Evolutionary conservation across 2,888 invertebrate species (phyloP).

Genomic region (Athetis lepigone): DNA sequence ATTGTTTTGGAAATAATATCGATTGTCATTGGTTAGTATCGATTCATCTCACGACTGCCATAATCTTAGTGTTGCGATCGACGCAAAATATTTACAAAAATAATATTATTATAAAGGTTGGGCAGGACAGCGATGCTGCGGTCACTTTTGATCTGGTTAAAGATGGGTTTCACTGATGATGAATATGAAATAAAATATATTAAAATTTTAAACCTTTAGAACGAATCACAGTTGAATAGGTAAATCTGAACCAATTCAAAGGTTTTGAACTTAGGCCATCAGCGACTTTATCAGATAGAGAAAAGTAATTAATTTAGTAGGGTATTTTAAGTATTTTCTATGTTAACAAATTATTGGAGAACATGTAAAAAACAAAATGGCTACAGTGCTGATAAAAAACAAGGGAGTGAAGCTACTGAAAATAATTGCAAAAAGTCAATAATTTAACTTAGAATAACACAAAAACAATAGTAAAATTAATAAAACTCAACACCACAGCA

Average conservation of each 20-base stretch:
- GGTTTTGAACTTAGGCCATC: too few species aligned
- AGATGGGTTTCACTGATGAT: constrained; percentile 63
- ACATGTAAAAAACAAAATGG: too few species aligned
- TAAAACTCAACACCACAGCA: constrained; percentile 19
- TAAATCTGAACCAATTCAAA: too few species aligned
- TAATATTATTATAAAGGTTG: constrained; percentile 69
- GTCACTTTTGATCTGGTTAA: constrained; percentile 79
- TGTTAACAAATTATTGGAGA: too few species aligned
- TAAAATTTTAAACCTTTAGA: background rate
- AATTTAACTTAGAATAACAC: background rate
- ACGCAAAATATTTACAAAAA: constrained; percentile 87
- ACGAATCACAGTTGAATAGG: background rate
- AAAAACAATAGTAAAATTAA: background rate
- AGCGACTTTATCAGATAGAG: too few species aligned
- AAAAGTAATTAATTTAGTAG: too few species aligned
- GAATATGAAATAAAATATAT: constrained; percentile 9
- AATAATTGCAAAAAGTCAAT: too few species aligned
- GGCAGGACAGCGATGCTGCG: constrained; percentile 71
- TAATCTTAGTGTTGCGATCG: constrained; percentile 70
- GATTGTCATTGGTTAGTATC: constrained; percentile 78
- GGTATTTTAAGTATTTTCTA: too few species aligned
- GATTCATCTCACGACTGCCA: constrained; percentile 75
- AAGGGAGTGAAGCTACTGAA: too few species aligned
- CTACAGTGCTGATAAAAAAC: too few species aligned
- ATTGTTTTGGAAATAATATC: constrained; percentile 77